Base-by-base conservation (phyloP, 2,797 vertebrate genomes). In the Artibeus lituratus region DNA sequence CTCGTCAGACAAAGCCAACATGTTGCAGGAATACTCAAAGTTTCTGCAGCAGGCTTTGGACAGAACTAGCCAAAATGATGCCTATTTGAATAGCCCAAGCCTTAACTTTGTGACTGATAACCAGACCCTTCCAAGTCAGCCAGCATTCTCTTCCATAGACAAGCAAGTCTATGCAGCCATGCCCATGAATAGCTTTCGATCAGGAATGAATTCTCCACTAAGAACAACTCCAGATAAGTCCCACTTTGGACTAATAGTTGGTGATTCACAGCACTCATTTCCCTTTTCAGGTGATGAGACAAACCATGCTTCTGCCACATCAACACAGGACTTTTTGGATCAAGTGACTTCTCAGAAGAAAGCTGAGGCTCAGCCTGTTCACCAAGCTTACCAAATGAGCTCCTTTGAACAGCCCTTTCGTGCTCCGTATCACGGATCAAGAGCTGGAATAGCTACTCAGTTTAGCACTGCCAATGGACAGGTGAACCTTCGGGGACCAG, bases 41-140 rank as follows among this genome's bases (percentile, higher is more conserved):
- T 99, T 99, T 98, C 99, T 99, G 94, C 99, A 99, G 96, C 99
- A 99, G 98, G 99, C 99, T 26, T 98, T 99, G 98, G 99, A 99
- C 98, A 99, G 99, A 99, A 99, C 99, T 98, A 99, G 99, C 99
- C 99, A 99, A 99, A 99, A 99, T 90, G 99, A 99, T 98, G 99
- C 99, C 98, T 99, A 99, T 99, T 99, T 99, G 98, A 99, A 99
- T 98, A 99, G 99, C 98, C 99, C 99, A 85, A 99, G 99, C 99
- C 99, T 99, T 98, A 99, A 99, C 97, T 98, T 99, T 99, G 99
- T 99, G 97, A 99, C 99, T 14, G 99, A 99, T 98, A 99, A 98
- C 98, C 99, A 99, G 97, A 99, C 99, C 93, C 99, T 99, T 96
- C 98, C 99, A 26, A 99, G 99, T 84, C 99, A 99, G 96, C 99